Percentiles rank a stretch among this genome's conserved stretches.
phyloP scores from a whole-genome alignment of 2,888 invertebrate genomes.

The Hetaerina titia region DNA sequence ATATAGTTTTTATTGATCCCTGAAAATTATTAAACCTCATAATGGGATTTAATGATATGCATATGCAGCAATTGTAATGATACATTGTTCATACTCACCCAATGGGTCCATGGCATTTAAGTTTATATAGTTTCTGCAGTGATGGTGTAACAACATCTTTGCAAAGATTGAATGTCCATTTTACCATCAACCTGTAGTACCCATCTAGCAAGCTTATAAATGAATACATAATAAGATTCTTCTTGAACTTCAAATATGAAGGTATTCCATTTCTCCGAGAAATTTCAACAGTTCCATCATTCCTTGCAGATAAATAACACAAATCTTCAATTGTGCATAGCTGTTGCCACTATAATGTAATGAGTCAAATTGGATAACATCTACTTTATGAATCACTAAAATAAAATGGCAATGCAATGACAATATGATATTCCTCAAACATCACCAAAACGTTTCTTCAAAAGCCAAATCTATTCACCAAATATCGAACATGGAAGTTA shows the following conservation, averaged over 20 bases:
- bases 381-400: too few species aligned
- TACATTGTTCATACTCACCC: slow-evolving; percentile 81
- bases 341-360: slow-evolving; percentile 82
- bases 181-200: slow-evolving; percentile 91
- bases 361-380: not conserved
- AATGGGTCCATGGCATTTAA: slow-evolving; percentile 94
- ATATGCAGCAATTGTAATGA: too few species aligned
- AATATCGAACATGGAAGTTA: too few species aligned
- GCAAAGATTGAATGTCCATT: slow-evolving; percentile 95
- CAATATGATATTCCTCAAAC: too few species aligned
- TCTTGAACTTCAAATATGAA: slow-evolving; percentile 85
- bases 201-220: slow-evolving; percentile 91
- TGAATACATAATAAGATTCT: slow-evolving; percentile 84
- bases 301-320: slow-evolving; percentile 87
- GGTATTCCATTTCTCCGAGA: slow-evolving; percentile 89
- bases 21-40: too few species aligned
- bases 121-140: slow-evolving; percentile 83
- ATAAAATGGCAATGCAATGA: too few species aligned
- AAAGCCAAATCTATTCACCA: too few species aligned
- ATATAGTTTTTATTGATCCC: too few species aligned
- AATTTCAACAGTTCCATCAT: slow-evolving; percentile 86
- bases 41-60: too few species aligned
- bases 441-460: too few species aligned
- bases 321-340: slow-evolving; percentile 91
- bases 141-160: slow-evolving; percentile 90